These are phyloP conservation scores for Neoniphon sammara DNA, from an alignment of 2,797 vertebrate species.

Conservation along the genomic window DNA sequence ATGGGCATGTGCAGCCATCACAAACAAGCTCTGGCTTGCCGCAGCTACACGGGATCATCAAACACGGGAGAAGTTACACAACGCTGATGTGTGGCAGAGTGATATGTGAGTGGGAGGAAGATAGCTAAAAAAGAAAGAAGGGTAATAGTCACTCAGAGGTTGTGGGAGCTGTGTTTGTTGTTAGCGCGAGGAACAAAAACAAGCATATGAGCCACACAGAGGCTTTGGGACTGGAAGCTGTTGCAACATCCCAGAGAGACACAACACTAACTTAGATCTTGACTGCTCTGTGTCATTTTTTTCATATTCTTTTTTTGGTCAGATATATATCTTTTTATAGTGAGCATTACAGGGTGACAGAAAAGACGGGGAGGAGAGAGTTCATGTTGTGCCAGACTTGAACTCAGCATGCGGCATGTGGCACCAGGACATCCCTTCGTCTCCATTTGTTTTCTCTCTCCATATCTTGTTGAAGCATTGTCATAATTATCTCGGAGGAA, in stretches of 20 bases:
- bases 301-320: constrained; percentile 39
- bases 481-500: constrained; percentile 46
- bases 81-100: constrained; percentile 60
- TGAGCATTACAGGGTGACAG: constrained; percentile 44
- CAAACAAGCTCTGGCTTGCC: constrained; percentile 58
- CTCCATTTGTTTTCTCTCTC: constrained; percentile 14
- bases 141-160: constrained; percentile 67
- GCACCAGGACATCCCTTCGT: constrained; percentile 11
- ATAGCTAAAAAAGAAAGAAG: constrained; percentile 59
- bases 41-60: constrained; percentile 50
- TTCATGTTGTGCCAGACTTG: neutral
- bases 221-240: constrained; percentile 41
- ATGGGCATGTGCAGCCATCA: constrained; percentile 45
- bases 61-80: constrained; percentile 59
- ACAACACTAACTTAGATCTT: constrained; percentile 44
- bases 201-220: constrained; percentile 55
- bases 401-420: neutral
- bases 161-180: constrained; percentile 58
- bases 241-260: constrained; percentile 20
- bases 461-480: neutral
- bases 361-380: neutral
- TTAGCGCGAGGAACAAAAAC: constrained; percentile 41
- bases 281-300: constrained; percentile 39
- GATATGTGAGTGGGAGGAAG: constrained; percentile 79
- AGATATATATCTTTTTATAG: neutral